Evolutionary conservation across 2,888 invertebrate species (phyloP), one percentile per base, ranked within the genome.

Genomic region (Eilema caniola): DNA sequence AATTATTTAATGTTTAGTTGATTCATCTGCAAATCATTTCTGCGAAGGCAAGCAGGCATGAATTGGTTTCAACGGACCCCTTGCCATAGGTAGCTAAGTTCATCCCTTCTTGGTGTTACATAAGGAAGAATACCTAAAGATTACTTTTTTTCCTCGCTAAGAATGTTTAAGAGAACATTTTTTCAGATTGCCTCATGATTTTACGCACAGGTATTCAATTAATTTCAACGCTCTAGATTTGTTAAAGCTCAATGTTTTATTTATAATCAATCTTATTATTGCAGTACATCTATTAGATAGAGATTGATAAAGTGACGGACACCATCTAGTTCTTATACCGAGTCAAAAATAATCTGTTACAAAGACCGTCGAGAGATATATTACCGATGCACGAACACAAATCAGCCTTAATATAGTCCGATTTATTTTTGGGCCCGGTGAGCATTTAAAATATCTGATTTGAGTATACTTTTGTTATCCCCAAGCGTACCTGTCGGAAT

Each of bases 181-280:
- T n/a, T 71, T 69, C 80, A 70, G 77, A 75, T 81, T 83, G 79
- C 75, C 70, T 65, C 67, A 63, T 59, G 69, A 69, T 79, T 80
- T 73, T 72, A 71, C 76, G 14, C 16, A 57, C 70, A 67, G 77
- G 80, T 83, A 82, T 83, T 80, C 78, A 73, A 85, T 83, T 82
- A 84, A 82, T 80, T 79, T 78, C 72, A 77, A 69, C 79, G 77
- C 80, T 79, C 79, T 81, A 78, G 70, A 76, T 74, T 23, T 70
- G 62, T 62, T 74, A 68, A 72, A 70, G 66, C 69, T 62, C 71
- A 74, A 75, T 62, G 70, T 69, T 53, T 65, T 60, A 24, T 66
- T 70, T 80, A 75, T 75, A 33, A 70, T 79, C 37, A 37, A 37
- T 37, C 12, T 12, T 37, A 14, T 41, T 41, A 41, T 41, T 41